phyloP scores from a whole-genome alignment of 2,113 vertebrate genomes.

The Prolemur simus region DNA sequence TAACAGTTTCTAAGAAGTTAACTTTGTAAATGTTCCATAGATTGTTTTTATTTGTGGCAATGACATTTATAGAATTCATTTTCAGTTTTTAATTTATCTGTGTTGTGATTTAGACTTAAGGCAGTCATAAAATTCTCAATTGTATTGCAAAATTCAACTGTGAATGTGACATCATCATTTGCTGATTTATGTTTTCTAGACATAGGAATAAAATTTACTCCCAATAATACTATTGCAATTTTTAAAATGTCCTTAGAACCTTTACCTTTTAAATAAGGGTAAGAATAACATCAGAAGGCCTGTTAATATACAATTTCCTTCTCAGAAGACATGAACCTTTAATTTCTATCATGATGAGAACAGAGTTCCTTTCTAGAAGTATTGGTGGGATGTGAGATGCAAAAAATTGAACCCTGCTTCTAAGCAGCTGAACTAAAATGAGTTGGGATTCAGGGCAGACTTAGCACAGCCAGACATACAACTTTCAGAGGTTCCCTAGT shows the following conservation, averaged over 20 bases:
- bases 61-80: slow-evolving; percentile 37
- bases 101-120: slow-evolving; percentile 17
- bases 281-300: slow-evolving; percentile 45
- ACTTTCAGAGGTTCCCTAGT: background rate
- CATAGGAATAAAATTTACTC: slow-evolving; percentile 18
- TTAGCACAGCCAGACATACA: background rate
- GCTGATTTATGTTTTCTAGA: slow-evolving; percentile 23
- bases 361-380: background rate
- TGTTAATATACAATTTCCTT: slow-evolving; percentile 47
- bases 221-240: background rate
- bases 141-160: slow-evolving; percentile 21
- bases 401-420: background rate
- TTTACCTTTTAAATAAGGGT: slow-evolving; percentile 43
- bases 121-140: background rate
- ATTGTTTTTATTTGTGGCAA: background rate
- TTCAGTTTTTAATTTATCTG: slow-evolving; percentile 12
- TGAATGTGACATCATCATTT: slow-evolving; percentile 17
- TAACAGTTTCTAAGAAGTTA: slow-evolving; percentile 58
- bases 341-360: background rate
- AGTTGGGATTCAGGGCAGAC: background rate
- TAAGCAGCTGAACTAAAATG: background rate
- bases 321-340: slow-evolving; percentile 22
- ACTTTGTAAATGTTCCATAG: slow-evolving; percentile 1
- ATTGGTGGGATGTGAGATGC: background rate
- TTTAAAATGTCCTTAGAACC: slow-evolving; percentile 6